Evolutionary conservation across 1,140 invertebrate genomes (phyloP).

Genomic region (Oryctes rhinoceros): DNA sequence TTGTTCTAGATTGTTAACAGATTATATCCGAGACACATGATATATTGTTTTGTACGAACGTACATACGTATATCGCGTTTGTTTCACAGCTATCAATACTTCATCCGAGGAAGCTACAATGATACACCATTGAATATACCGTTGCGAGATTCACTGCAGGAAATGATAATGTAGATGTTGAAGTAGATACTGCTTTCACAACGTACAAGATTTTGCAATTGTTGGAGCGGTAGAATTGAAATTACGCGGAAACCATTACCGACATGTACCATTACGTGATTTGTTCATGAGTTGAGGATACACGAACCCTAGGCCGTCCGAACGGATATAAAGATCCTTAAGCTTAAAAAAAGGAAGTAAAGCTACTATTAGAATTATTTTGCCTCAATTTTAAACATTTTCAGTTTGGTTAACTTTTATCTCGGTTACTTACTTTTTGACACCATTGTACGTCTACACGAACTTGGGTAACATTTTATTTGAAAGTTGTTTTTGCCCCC

Average conservation of each 20-base stretch:
- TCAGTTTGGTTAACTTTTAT: no score
- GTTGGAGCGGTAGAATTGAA: background rate
- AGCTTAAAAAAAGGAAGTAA: no score
- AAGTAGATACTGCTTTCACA: background rate
- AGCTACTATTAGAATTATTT: no score
- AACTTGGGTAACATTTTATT: no score
- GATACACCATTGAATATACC: background rate
- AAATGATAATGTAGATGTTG: background rate
- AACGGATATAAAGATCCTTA: no score
- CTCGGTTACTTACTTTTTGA: no score
- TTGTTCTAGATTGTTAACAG: no score
- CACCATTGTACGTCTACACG: no score
- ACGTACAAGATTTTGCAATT: slow-evolving; percentile 10
- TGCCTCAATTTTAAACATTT: no score
- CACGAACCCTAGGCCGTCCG: no score
- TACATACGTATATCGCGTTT: background rate
- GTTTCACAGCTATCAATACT: background rate
- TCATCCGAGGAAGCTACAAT: background rate
- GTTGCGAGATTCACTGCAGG: background rate
- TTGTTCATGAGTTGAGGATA: background rate
- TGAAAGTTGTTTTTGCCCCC: no score
- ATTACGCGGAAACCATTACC: background rate
- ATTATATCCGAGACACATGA: no score
- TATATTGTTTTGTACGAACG: background rate
- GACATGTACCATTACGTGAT: background rate